Conservation (phyloP, 2,797 vertebrate genomes). For the Chelonia mydas region DNA sequence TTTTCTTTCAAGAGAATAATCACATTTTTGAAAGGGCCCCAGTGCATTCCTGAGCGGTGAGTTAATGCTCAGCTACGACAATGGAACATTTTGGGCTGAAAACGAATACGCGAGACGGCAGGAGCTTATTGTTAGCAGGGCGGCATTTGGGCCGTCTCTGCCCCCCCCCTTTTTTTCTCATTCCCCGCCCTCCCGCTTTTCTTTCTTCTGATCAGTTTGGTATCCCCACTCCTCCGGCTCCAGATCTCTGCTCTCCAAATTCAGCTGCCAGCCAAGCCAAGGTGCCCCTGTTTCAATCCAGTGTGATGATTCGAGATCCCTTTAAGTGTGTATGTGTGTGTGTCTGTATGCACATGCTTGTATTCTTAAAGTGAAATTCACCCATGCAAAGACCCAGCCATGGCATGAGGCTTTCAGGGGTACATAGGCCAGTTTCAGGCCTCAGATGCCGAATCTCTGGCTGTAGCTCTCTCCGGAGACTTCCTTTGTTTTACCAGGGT, state of each 20-base stretch:
- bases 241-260: neutral
- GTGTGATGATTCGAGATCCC: neutral
- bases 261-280: neutral
- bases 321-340: neutral
- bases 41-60: slow-evolving; percentile 71
- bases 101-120: neutral
- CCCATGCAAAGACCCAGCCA: neutral
- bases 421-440: neutral
- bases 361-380: neutral
- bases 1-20: slow-evolving; percentile 64
- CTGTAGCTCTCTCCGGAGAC: neutral
- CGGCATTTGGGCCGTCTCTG: neutral
- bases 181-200: neutral
- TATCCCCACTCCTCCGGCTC: neutral
- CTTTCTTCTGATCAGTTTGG: too few relatives aligned
- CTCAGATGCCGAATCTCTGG: neutral
- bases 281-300: neutral
- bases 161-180: too few relatives aligned
- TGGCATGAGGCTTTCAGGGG: neutral
- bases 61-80: slow-evolving; percentile 51
- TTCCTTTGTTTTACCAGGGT: neutral
- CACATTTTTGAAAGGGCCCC: slow-evolving; percentile 61
- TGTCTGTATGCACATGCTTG: neutral
- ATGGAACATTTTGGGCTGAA: slow-evolving; percentile 35
- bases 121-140: neutral